Evolutionary conservation across 2,888 invertebrate genomes (phyloP).

Genomic region (Camponotus fellah): DNA sequence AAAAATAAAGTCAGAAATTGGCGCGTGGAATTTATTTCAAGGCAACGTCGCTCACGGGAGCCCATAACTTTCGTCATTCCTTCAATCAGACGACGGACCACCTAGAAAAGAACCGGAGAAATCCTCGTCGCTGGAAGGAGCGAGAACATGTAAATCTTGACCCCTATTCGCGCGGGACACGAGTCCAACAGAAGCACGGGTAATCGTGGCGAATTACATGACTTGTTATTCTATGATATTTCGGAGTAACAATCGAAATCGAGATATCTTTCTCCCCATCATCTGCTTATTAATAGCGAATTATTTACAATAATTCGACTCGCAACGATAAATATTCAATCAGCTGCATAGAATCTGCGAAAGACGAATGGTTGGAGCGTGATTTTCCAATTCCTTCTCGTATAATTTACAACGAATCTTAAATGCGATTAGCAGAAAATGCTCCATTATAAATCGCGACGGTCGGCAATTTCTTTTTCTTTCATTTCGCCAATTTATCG

Average conservation of each 20-base stretch:
- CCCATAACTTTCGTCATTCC: slow-evolving; percentile 75
- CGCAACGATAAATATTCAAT: neutral
- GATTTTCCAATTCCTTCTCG: slow-evolving; percentile 4
- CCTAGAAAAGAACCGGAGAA: slow-evolving; percentile 76
- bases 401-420: neutral
- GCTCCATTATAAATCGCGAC: slow-evolving; percentile 9
- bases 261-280: neutral
- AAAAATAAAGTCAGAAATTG: slow-evolving; percentile 36
- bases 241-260: slow-evolving; percentile 7
- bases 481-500: neutral
- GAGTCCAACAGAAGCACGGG: slow-evolving; percentile 67
- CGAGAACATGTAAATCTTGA: slow-evolving; percentile 76
- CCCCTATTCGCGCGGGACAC: slow-evolving; percentile 71
- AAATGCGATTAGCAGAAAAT: slow-evolving; percentile 37
- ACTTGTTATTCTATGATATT: slow-evolving; percentile 29
- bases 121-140: slow-evolving; percentile 63
- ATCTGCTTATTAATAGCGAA: neutral
- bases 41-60: slow-evolving; percentile 68
- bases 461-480: slow-evolving; percentile 19
- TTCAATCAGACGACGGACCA: slow-evolving; percentile 73
- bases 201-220: slow-evolving; percentile 63
- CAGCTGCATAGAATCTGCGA: neutral
- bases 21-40: slow-evolving; percentile 71
- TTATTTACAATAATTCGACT: slow-evolving; percentile 4
- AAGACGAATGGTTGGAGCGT: neutral